Conservation (phyloP, 2,797 vertebrate species). For the Xiphophorus birchmanni region DNA sequence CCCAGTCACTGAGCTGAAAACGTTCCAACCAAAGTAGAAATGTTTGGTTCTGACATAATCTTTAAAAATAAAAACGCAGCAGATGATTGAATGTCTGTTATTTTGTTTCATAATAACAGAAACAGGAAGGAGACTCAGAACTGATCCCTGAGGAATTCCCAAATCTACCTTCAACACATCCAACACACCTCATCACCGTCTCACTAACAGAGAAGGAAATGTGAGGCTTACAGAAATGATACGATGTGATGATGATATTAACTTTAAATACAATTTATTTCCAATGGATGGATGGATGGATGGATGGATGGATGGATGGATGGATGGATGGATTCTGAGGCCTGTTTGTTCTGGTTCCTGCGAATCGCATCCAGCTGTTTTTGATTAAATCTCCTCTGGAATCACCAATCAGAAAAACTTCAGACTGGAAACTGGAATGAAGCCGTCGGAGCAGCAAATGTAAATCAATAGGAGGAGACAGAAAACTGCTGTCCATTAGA, state of each 20-base stretch:
- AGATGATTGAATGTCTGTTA: too few relatives aligned
- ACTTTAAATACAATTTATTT: neutral
- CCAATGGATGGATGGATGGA: neutral
- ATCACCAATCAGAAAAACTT: constrained; percentile 26
- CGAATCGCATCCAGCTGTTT: neutral
- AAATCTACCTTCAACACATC: neutral
- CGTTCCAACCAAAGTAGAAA: neutral
- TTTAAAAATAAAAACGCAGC: neutral
- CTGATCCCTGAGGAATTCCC: neutral
- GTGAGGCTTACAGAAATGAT: neutral
- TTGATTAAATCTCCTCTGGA: neutral
- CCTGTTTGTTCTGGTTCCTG: neutral
- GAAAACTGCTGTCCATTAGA: constrained; percentile 9
- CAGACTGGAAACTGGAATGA: constrained; percentile 44
- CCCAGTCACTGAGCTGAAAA: neutral
- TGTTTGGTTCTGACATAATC: neutral
- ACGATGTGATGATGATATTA: neutral
- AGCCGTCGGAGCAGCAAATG: constrained; percentile 32
- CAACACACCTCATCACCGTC: neutral
- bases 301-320: neutral
- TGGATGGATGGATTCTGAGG: neutral
- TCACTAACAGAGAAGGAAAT: neutral
- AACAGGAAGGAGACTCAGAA: neutral
- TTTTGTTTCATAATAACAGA: neutral
- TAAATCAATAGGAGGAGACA: constrained; percentile 40